Base-by-base conservation (phyloP, 2,113 vertebrate genomes). In the Anarrhichthys ocellatus region DNA sequence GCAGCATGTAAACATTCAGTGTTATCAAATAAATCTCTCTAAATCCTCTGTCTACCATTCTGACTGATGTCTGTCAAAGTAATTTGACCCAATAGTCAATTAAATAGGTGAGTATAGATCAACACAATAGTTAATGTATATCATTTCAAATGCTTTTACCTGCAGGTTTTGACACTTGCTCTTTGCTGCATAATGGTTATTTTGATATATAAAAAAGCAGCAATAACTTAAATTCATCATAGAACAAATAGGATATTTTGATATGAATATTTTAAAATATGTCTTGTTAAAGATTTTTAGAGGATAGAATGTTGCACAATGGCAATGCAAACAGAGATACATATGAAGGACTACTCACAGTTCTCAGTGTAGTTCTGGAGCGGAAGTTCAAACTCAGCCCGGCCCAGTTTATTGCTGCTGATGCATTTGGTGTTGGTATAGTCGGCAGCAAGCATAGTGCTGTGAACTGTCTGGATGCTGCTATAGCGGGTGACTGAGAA, bases 331-430 rank as follows among this genome's bases (percentile, higher is more conserved):
- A 63, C 17, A 63, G 61, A 36, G 24, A 42, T 10, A 1, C 0
- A 15, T 62, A n/a, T 3, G 2, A 67, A 9, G 6, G 22, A 44
- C 40, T 8, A 62, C 63, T 64, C 40, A 74, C 79, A 3, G 6
- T 56, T 44, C 9, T 32, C 24, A 1, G 78, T 61, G 32, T 11
- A 3, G 54, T 65, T 78, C n/a, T 38, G 67, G n/a, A 79, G 9
- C 2, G 3, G 18, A 44, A 78, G 52, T 1, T 36, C 29, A 14
- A 15, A 24, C 20, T n/a, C 10, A 10, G 1, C 27, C 22, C 2
- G 24, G 6, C 82, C 82, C 18, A 76, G 17, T 40, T 72, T 7
- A 29, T 79, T 79, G 32, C 13, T 81, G 82, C 73, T 83, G 66
- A 48, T 68, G 50, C 80, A 85, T 29, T 1, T 54, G 52, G 13